Base-by-base conservation (phyloP, 2,113 vertebrate genomes). In the Apeltes quadracus region DNA sequence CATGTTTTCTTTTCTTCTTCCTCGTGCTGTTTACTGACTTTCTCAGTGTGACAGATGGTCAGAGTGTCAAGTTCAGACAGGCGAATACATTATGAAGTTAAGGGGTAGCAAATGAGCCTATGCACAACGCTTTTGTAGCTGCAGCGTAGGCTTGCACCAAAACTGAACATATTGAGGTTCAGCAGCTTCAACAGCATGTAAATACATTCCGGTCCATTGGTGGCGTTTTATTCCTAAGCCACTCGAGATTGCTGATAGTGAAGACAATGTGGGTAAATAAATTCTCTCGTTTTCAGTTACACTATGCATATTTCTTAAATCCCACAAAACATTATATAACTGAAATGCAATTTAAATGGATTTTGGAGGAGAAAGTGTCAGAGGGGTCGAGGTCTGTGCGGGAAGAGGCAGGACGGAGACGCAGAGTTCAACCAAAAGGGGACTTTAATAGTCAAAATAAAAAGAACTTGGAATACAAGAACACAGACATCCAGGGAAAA, bases 31-130 rank as follows among this genome's bases (percentile, higher is more conserved):
- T 18, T 5, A 34, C 34, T 51, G 32, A 54, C 23, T 44, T 20
- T 44, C 27, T 29, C 1, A 9, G 12, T 27, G 39, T 16, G n/a
- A 7, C 41, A 41, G 46, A 20, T 44, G 72, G 69, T 38, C 46
- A 61, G 44, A 51, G 56, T 61, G 68, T 59, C 23, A 29, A 61
- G 29, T 25, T 48, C 55, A 38, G 36, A 61, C 18, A 71, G 51
- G 12, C 69, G 39, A 11, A 43, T 32, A 9, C 23, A 32, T 16
- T 22, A 29, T 3, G 43, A 50, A 44, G 22, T 51, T 38, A 25
- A 23, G 15, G 15, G 11, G 27, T 13, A n/a, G 29, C n/a, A 27
- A 58, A 38, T 58, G 15, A 38, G 16, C 23, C 15, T 14, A 0
- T 38, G 22, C 14, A 10, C 10, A 20, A 22, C 15, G n/a, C 10